Base-by-base conservation (phyloP, 1,140 invertebrate genomes). In the Eciton burchellii region DNA sequence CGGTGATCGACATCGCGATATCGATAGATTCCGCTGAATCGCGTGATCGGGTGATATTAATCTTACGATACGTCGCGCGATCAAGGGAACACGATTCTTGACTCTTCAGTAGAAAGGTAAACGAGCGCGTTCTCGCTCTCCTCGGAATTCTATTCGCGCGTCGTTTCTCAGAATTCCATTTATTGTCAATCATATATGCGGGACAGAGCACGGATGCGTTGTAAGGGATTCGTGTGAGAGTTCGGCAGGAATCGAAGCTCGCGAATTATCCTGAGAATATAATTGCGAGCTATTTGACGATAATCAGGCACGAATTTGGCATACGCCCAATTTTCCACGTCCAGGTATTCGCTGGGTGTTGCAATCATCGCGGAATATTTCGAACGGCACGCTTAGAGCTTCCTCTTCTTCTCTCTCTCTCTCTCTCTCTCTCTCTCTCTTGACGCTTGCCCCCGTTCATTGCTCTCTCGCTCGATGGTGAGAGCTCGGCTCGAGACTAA, bases 401-500 rank as follows among this genome's bases (percentile, higher is more conserved):
- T 35, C 66, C 60, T 66, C 52, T 47, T 47, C 57, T 73, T 83
- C 16, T 79, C 65, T 29, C 60, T 21, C 14, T 29, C 66, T 57
- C 66, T 0, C 59, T 54, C 21, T 76, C 60, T 66, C 52, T 35
- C 66, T 0, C 59, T 54, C 21, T 76, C 60, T 66, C 52, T 35
- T n/a, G n/a, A n/a, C 14, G 47, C 66, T 57, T 81, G n/a, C 0
- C 60, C 24, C 11, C 47, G 12, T 47, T 57, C 70, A 19, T 63
- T 41, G 52, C 52, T 66, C 52, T 83, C 73, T 60, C 24, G 41
- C 60, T 71, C 65, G 43, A 59, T n/a, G 49, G 59, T 43, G 71
- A 84, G 85, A 88, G 82, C 66, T 79, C 52, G 60, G 73, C 43
- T 79, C 79, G 66, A 85, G 87, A 91, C 91, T 91, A 92, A 91